These are phyloP conservation scores for Euphydryas editha DNA, from an alignment of 2,888 invertebrate genomes.

Conservation along the genomic window DNA sequence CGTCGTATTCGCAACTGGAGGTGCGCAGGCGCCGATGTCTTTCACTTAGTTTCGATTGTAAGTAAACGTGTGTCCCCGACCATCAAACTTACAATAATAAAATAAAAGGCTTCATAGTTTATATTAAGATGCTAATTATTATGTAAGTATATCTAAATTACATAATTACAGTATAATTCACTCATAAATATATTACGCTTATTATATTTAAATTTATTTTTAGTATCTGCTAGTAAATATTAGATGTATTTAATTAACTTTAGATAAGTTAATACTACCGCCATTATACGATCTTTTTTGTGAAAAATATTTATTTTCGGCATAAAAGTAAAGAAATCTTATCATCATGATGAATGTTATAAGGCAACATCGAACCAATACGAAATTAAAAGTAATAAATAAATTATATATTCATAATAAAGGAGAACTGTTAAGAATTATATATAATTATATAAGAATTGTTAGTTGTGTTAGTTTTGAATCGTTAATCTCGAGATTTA, in stretches of 20 bases:
- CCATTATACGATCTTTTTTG: too few relatives aligned
- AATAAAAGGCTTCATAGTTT: background rate
- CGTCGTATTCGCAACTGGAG: constrained; percentile 67
- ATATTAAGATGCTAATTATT: background rate
- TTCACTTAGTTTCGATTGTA: constrained; percentile 61
- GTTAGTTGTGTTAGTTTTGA: too few relatives aligned
- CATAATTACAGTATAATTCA: background rate
- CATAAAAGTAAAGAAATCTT: background rate
- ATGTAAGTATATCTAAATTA: background rate
- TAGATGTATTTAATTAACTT: background rate
- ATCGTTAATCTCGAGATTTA: too few relatives aligned
- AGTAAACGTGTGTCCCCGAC: constrained; percentile 31
- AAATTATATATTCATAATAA: too few relatives aligned
- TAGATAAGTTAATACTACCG: background rate
- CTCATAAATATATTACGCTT: background rate
- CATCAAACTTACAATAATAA: constrained; percentile 9
- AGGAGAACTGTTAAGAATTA: too few relatives aligned
- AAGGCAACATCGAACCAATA: too few relatives aligned
- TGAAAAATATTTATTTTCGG: background rate
- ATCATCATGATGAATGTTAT: background rate
- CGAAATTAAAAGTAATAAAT: too few relatives aligned
- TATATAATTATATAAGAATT: too few relatives aligned
- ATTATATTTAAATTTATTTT: constrained; percentile 1
- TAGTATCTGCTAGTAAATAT: background rate
- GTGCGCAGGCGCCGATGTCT: constrained; percentile 63